These are phyloP conservation scores for Anas bernieri DNA, from an alignment of 2,797 vertebrate genomes.

Conservation along the genomic window DNA sequence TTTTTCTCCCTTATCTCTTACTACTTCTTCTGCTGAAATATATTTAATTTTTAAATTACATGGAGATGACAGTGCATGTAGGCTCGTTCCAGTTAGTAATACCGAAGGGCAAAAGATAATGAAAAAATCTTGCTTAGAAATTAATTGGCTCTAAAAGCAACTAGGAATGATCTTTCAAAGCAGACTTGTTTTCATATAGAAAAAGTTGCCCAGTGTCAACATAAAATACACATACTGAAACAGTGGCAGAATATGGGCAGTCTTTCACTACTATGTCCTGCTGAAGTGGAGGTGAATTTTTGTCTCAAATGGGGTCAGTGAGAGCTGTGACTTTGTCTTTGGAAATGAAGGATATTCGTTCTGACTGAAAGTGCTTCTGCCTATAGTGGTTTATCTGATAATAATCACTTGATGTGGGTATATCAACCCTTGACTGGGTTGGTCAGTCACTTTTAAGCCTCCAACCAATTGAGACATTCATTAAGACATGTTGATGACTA, in stretches of 20 bases:
- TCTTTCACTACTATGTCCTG: neutral
- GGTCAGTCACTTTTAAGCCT: neutral
- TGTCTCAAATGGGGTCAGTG: neutral
- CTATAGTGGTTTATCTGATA: neutral
- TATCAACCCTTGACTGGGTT: neutral
- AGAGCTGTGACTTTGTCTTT: neutral
- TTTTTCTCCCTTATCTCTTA: neutral
- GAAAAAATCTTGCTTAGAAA: neutral
- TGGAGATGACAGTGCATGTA: neutral
- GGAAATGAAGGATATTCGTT: neutral
- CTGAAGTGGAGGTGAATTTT: neutral
- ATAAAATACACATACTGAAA: neutral
- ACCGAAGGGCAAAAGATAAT: conserved; percentile 3
- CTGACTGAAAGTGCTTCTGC: neutral
- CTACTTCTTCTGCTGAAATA: neutral
- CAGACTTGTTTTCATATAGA: neutral
- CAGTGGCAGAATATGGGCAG: neutral
- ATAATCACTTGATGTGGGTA: neutral
- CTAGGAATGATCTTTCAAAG: neutral
- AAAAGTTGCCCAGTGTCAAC: neutral
- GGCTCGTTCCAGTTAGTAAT: neutral
- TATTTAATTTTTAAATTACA: conserved; percentile 10
- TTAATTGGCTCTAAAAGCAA: neutral
- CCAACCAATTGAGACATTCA: neutral
- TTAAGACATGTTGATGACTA: neutral